Conservation (phyloP, 92 coral and sea anemone genomes). For the Epizoanthus scotinus region DNA sequence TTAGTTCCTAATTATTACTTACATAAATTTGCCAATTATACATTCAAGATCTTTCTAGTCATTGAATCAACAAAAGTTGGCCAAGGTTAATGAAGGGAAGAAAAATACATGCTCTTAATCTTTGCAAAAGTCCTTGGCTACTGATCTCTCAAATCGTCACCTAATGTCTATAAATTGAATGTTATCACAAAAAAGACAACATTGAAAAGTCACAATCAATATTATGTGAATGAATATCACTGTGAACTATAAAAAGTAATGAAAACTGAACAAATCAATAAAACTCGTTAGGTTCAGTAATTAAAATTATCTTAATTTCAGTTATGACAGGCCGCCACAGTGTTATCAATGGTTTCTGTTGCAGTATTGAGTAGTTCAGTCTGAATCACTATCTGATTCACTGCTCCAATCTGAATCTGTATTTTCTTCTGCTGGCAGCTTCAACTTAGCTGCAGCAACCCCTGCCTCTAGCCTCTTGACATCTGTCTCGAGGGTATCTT, state of each 20-base stretch:
- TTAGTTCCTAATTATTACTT: no score
- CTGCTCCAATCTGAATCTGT: conserved; percentile 18
- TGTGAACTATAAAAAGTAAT: conserved; percentile 9
- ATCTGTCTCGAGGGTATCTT: conserved; percentile 46
- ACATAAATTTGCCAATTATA: no score
- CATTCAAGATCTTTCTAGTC: no score
- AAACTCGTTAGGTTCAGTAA: conserved; percentile 14
- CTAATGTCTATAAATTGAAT: conserved; percentile 19
- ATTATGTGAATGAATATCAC: conserved; percentile 20
- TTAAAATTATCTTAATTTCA: neutral
- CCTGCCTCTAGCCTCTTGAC: conserved; percentile 47
- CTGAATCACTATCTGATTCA: conserved; percentile 26
- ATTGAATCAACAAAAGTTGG: no score
- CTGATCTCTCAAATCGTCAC: conserved; percentile 12
- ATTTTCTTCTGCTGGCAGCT: conserved; percentile 40
- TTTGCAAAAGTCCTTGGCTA: no score
- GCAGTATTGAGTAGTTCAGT: conserved; percentile 18
- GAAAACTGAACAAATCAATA: conserved; percentile 12
- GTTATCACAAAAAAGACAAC: conserved; percentile 24
- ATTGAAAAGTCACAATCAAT: conserved; percentile 25
- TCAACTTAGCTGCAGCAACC: conserved; percentile 47
- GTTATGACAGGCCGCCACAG: neutral
- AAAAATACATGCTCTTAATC: no score
- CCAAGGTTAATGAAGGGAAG: no score
- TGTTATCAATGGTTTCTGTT: conserved; percentile 16